These are phyloP conservation scores for Oscheius sp. DNA, from an alignment of 2,888 invertebrate species.

Conservation along the genomic window DNA sequence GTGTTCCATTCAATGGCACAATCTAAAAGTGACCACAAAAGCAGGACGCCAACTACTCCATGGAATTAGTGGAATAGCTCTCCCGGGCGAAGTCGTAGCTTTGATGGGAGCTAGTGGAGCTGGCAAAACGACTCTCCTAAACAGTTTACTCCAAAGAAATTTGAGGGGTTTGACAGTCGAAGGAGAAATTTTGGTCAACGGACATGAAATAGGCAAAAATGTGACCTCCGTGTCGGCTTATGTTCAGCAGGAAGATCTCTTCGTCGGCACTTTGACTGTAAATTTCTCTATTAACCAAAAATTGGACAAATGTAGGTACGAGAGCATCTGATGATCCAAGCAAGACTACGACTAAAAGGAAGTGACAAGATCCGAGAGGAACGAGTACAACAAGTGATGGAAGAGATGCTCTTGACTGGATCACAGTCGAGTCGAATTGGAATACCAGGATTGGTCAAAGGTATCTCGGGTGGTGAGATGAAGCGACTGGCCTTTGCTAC, in stretches of 20 bases:
- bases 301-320: conserved; percentile 49
- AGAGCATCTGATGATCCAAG: conserved; percentile 74
- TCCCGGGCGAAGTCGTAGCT: conserved; percentile 70
- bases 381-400: conserved; percentile 84
- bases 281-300: not conserved
- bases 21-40: conserved; percentile 48
- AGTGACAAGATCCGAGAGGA: conserved; percentile 82
- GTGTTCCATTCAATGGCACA: conserved; percentile 38
- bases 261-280: conserved; percentile 60
- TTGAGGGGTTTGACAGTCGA: conserved; percentile 55
- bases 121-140: conserved; percentile 92
- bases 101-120: conserved; percentile 80
- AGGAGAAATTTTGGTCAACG: conserved; percentile 60
- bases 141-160: conserved; percentile 80
- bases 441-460: conserved; percentile 40
- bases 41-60: conserved; percentile 60
- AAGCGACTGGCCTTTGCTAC: conserved; percentile 94
- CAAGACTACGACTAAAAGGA: conserved; percentile 85
- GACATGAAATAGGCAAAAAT: conserved; percentile 49
- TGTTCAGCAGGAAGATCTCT: conserved; percentile 68
- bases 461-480: conserved; percentile 82
- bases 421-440: conserved; percentile 80
- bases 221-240: conserved; percentile 74
- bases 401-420: conserved; percentile 86
- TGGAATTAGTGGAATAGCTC: conserved; percentile 61